Conservation (phyloP, 2,888 invertebrate species). For the Frankliniella fusca region DNA sequence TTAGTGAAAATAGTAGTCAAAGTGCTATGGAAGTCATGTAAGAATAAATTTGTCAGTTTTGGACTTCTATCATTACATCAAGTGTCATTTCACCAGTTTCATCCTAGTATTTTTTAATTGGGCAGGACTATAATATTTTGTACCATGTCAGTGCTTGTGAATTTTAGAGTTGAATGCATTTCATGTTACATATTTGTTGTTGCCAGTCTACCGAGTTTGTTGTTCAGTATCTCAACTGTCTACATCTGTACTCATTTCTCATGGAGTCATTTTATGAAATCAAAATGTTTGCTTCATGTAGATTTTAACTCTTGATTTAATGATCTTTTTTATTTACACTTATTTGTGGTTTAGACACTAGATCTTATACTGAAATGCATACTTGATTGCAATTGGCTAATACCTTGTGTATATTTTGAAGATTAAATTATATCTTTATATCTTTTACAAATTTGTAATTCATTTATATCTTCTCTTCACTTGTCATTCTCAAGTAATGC, state of each 20-base stretch:
- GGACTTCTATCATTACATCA: neutral
- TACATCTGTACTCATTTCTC: neutral
- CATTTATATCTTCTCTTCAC: neutral
- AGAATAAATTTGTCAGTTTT: constrained; percentile 28
- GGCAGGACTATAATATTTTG: neutral
- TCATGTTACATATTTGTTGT: neutral
- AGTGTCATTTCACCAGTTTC: neutral
- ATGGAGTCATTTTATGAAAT: neutral
- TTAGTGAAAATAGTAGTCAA: constrained; percentile 40
- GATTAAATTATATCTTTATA: neutral
- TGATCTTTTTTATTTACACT: too few species aligned
- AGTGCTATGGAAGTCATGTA: constrained; percentile 41
- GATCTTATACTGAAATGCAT: neutral
- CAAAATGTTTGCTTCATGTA: neutral
- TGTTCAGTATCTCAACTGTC: constrained; percentile 14
- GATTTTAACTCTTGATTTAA: too few species aligned
- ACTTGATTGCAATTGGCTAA: neutral
- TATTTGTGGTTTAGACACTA: neutral
- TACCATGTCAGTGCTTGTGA: neutral
- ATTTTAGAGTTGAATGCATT: neutral
- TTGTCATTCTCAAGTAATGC: too few species aligned
- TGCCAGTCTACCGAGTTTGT: neutral
- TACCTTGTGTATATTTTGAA: neutral
- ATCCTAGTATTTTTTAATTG: neutral
- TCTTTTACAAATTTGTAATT: neutral